Evolutionary conservation across 2,797 vertebrate species (phyloP).

Genomic region (Enoplosus armatus): DNA sequence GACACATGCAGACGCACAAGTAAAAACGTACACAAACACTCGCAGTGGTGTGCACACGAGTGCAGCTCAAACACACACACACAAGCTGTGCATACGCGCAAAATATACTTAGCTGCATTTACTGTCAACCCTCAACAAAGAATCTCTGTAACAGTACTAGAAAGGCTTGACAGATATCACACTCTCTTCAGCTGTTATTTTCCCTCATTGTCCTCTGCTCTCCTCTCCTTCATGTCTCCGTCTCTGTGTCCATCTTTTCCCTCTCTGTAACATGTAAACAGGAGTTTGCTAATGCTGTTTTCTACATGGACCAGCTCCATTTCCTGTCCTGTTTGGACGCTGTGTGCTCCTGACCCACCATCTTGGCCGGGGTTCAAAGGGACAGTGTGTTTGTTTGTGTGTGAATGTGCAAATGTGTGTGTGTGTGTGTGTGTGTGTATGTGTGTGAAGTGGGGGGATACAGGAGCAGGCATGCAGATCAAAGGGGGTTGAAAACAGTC

Average conservation of each 20-base stretch:
- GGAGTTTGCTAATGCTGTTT: conserved; percentile 38
- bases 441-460: conserved; percentile 8
- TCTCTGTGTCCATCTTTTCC: neutral
- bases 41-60: conserved; percentile 6
- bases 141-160: conserved; percentile 38
- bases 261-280: conserved; percentile 31
- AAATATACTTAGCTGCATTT: conserved; percentile 63
- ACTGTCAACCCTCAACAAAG: conserved; percentile 62
- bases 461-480: conserved; percentile 62
- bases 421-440: conserved; percentile 26
- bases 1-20: conserved; percentile 44
- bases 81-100: conserved; percentile 38
- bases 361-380: conserved; percentile 76
- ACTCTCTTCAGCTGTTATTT: conserved; percentile 40
- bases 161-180: conserved; percentile 49
- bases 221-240: neutral
- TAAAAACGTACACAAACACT: conserved; percentile 49
- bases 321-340: conserved; percentile 53
- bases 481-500: conserved; percentile 73
- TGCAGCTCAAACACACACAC: conserved; percentile 16
- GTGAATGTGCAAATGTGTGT: conserved; percentile 26
- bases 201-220: conserved; percentile 19
- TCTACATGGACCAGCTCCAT: conserved; percentile 39
- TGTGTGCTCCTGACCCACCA: conserved; percentile 52
- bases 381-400: conserved; percentile 52